Evolutionary conservation across 2,113 vertebrate genomes (phyloP).

Genomic region (Regulus satrapa): DNA sequence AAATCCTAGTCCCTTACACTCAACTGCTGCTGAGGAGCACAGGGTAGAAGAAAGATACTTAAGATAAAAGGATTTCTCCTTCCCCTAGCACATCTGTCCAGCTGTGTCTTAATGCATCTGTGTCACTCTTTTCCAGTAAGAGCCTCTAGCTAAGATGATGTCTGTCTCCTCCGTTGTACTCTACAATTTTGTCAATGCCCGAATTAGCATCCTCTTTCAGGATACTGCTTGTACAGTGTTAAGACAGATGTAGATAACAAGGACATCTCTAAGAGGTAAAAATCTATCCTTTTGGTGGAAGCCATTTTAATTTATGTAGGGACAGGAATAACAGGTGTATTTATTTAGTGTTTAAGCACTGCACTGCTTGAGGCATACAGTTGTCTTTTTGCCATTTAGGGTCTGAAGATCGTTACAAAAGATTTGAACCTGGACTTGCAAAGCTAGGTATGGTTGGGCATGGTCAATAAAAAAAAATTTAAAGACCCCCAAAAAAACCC

Average conservation of each 20-base stretch:
- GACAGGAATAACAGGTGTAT: background rate
- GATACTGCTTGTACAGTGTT: background rate
- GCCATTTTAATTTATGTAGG: background rate
- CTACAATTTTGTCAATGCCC: background rate
- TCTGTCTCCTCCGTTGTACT: background rate
- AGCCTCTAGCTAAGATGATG: background rate
- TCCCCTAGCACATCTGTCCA: background rate
- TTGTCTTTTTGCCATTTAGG: background rate
- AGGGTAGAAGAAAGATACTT: background rate
- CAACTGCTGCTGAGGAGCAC: background rate
- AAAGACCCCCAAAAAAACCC: fast-evolving
- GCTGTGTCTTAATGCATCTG: background rate
- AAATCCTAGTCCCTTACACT: background rate
- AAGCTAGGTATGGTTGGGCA: background rate
- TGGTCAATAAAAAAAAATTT: background rate
- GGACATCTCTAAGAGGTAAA: background rate
- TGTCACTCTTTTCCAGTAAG: background rate
- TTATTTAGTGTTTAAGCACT: background rate
- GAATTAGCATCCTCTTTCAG: background rate
- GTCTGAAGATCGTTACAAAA: background rate
- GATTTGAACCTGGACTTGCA: background rate
- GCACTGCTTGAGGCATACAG: background rate
- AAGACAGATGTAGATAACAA: background rate
- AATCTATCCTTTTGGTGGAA: background rate
- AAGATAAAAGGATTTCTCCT: background rate